Percentiles rank a stretch among this genome's conserved stretches.
These are phyloP conservation scores for Streblospio benedicti DNA, from an alignment of 1,140 invertebrate species.

Conservation along the genomic window DNA sequence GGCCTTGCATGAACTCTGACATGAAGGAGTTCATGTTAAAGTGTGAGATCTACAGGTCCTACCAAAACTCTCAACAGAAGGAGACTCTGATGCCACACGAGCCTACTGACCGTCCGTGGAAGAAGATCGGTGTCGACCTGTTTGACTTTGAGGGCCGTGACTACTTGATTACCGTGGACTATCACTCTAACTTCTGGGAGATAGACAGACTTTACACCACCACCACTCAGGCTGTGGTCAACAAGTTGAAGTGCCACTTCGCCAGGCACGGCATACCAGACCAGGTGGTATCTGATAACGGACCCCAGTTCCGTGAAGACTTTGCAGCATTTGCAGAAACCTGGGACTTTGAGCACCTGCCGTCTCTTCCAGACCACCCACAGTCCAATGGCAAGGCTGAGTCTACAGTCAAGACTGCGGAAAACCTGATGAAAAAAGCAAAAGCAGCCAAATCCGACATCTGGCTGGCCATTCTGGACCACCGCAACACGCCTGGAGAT, in stretches of 20 bases:
- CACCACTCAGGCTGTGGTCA: neutral
- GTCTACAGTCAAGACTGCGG: slow-evolving; percentile 1
- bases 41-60: slow-evolving; percentile 3
- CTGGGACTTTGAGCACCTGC: neutral
- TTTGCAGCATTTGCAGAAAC: slow-evolving; percentile 7
- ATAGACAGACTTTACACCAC: slow-evolving; percentile 3
- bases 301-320: neutral
- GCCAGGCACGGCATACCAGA: slow-evolving; percentile 2
- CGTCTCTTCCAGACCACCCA: neutral
- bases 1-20: slow-evolving; percentile 1
- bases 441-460: slow-evolving; percentile 1
- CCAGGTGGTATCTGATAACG: slow-evolving; percentile 2
- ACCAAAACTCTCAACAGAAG: slow-evolving; percentile 2
- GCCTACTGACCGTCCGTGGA: slow-evolving; percentile 3
- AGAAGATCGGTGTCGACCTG: slow-evolving; percentile 1
- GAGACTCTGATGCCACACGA: neutral
- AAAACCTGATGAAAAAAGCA: slow-evolving; percentile 7
- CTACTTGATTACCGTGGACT: slow-evolving; percentile 8
- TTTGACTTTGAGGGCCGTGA: slow-evolving; percentile 3
- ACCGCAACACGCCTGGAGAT: slow-evolving; percentile 17
- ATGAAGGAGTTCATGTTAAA: neutral
- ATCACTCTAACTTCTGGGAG: slow-evolving; percentile 9
- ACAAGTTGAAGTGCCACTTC: neutral
- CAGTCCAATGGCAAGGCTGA: slow-evolving; percentile 11
- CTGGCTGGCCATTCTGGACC: slow-evolving; percentile 14